Evolutionary conservation across 1,140 invertebrate genomes (phyloP), one percentile per base, ranked within the genome.

Genomic region (Papilio xuthus): DNA sequence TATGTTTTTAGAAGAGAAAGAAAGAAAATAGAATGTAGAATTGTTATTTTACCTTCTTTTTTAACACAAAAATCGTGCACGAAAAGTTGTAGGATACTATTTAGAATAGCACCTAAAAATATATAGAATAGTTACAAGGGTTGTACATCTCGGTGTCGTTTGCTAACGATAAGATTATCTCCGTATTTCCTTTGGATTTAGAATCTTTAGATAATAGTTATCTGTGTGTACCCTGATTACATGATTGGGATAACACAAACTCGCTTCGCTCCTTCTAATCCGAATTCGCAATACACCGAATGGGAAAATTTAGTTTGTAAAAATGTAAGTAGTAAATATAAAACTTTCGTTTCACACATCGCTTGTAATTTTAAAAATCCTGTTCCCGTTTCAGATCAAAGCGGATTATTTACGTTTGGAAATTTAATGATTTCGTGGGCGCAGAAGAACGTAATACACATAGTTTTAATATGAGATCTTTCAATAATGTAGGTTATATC

Each of bases 361-460:
- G 71, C n/a, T 50, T 47, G 12, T 73, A 47, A 50, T 73, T 73
- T 73, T 73, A 50, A 44, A 47, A 63, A 73, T 44, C 71, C 71
- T 73, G 71, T 47, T 73, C 41, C 71, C 23, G n/a, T 73, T 73
- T 44, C 37, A 73, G 71, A 73, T 73, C 71, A 73, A 73, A 73
- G 71, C 71, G 71, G n/a, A 20, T 15, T 47, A 73, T 73, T 73
- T 73, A 44, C 71, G 20, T 47, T 44, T 47, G 12, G 37, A 73
- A 73, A 44, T 73, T 73, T 73, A 47, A 73, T 20, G 71, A 73
- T 47, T 73, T 28, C 20, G 71, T 73, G 42, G 71, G 37, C 71
- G 71, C 12, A n/a, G 26, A 73, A 44, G 41, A 42, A 41, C 71
- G 42, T 23, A 42, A 44, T 63, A 63, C 23, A 26, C 13, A 63